These are phyloP conservation scores for Oryctolagus cuniculus DNA, from an alignment of 2,113 vertebrate species.

Conservation along the genomic window DNA sequence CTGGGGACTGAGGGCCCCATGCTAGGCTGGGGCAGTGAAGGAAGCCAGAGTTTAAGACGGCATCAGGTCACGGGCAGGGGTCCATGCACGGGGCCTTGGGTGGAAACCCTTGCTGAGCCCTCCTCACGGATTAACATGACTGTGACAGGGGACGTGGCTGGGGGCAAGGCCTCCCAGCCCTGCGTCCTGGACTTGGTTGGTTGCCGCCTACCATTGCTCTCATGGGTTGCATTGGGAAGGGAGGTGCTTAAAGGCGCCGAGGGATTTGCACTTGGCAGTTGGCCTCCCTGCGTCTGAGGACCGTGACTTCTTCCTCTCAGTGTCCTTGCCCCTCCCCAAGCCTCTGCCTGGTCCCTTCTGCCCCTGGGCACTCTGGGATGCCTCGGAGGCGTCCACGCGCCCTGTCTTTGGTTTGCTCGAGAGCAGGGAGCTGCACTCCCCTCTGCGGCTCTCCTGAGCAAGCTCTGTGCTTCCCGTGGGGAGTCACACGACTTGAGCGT, in stretches of 20 bases:
- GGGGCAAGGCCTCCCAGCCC: not conserved
- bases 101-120: not conserved
- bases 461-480: not conserved
- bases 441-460: not conserved
- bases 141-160: no score
- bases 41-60: not conserved
- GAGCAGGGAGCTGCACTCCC: not conserved
- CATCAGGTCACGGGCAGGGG: not conserved
- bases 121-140: not conserved
- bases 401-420: not conserved
- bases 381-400: not conserved
- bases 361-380: not conserved
- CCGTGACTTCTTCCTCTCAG: not conserved
- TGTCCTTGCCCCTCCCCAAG: not conserved
- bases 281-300: not conserved
- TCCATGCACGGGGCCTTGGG: not conserved
- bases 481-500: not conserved
- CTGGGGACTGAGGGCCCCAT: not conserved
- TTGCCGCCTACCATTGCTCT: not conserved
- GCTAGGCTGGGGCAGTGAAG: not conserved
- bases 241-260: not conserved
- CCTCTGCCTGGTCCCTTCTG: accelerated
- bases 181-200: not conserved
- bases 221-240: not conserved
- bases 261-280: not conserved